These are phyloP conservation scores for Micromussa lordhowensis DNA, from an alignment of 92 coral and sea anemone genomes.

Conservation along the genomic window DNA sequence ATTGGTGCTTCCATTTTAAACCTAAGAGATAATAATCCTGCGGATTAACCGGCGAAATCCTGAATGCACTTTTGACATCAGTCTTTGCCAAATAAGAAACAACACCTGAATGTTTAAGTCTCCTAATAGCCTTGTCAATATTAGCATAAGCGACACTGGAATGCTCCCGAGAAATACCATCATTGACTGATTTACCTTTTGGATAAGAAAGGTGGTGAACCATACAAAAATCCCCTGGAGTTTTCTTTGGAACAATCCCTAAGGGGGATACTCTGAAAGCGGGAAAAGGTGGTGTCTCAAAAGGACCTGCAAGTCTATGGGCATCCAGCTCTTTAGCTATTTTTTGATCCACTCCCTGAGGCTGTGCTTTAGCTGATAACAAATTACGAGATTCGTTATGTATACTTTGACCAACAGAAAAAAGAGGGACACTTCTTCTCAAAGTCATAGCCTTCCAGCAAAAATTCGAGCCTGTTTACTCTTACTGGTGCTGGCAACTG, in stretches of 20 bases:
- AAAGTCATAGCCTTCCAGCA: slow-evolving; percentile 11
- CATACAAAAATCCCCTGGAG: no score
- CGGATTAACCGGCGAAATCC: slow-evolving; percentile 33
- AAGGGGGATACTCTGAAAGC: not conserved
- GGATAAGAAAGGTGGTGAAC: no score
- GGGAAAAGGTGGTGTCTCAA: slow-evolving; percentile 34
- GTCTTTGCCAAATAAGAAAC: slow-evolving; percentile 54
- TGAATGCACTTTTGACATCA: slow-evolving; percentile 46
- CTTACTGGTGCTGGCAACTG: slow-evolving; percentile 42
- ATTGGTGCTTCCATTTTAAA: no score
- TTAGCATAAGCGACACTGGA: slow-evolving; percentile 43
- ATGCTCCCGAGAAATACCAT: slow-evolving; percentile 38
- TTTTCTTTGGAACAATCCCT: not conserved
- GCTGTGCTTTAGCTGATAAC: slow-evolving; percentile 15
- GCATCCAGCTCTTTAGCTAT: slow-evolving; percentile 44
- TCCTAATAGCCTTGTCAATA: slow-evolving; percentile 30
- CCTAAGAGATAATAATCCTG: no score
- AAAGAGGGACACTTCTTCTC: not conserved
- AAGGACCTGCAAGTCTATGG: slow-evolving; percentile 53
- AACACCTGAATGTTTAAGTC: slow-evolving; percentile 21
- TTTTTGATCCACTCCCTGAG: slow-evolving; percentile 36
- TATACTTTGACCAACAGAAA: slow-evolving; percentile 11
- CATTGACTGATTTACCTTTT: no score
- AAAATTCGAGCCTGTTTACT: slow-evolving; percentile 25
- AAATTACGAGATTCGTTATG: slow-evolving; percentile 18